Evolutionary conservation across 2,797 vertebrate genomes (phyloP), one percentile per base, ranked within the genome.

Genomic region (Chelidonichthys spinosus): DNA sequence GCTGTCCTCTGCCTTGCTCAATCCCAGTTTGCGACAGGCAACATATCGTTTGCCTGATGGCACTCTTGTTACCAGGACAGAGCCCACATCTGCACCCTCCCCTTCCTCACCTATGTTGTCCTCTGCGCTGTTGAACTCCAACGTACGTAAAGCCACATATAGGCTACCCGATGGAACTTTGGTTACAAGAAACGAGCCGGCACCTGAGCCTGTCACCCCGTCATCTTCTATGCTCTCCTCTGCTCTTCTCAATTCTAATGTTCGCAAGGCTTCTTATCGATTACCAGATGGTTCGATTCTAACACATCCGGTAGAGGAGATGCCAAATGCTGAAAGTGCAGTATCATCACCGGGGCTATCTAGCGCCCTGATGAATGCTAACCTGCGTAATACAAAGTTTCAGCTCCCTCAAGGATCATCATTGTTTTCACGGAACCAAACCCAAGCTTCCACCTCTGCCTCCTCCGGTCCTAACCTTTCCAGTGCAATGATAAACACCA

Each of bases 1-100:
- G 78, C 42, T 94, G 39, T 91, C 93, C 55, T 90, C 92, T 90
- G 92, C 93, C 39, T 79, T 94, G 39, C 83, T 89, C 46, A 95
- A 94, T 82, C 78, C 90, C 2, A 83, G 46, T 84, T 78, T 94
- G 42, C 89, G 88, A 44, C 87, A 93, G 72, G 93, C 92, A 63
- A 91, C 90, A 63, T 95, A 94, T 71, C 92, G 89, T 61, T 85
- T 95, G 36, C 94, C 94, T 69, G 91, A 94, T 87, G 93, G 94
- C 47, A 90, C 90, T 47, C 74, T 93, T 50, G 75, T 89, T 69
- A 90, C 78, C n/a, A 90, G 89, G 66, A 90, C 87, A 56, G 92
- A 92, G 37, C 73, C 91, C 37, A 66, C 75, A 74, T 74, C 88
- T 78, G 49, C 78, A 79, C 58, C 84, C 25, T 69, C 87, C 35